Evolutionary conservation across 1,140 invertebrate species (phyloP), one percentile per base, ranked within the genome.

Genomic region (Danaus plexippus): DNA sequence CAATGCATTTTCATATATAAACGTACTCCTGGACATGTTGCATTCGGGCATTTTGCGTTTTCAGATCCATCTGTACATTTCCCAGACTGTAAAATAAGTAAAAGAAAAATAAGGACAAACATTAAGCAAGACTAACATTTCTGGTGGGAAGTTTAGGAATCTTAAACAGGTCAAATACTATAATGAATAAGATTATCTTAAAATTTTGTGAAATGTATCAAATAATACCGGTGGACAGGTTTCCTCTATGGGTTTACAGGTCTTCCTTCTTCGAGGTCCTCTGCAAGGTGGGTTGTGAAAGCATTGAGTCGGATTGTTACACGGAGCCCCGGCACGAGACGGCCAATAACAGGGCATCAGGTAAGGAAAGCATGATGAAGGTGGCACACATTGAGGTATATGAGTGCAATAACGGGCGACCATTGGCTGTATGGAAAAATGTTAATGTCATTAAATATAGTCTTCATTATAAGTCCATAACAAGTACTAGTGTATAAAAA

Each of bases 331-430:
- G 0, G 77, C 65, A 7, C 79, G 52, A 0, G 76, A 64, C 0
- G 80, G 83, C 80, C 80, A 84, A 66, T 63, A 85, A 52, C 82
- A 85, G 3, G 80, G 82, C 79, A 82, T 80, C 12, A 85, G 58
- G 56, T 79, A 82, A 0, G 82, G 82, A 45, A 80, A 85, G 54
- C 75, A 77, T 0, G 74, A 68, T 0, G 77, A 76, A 1, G 82
- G 80, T 0, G 80, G 80, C 0, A 75, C 40, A 54, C 82, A 85
- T 8, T 55, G 70, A 0, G 82, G 82, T 6, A 61, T 18, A 54
- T 85, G 82, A 51, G 72, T 66, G 61, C 82, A 85, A 10, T 72
- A 63, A 9, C 80, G 67, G 8, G 77, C 74, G 52, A 71, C 67
- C 52, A 76, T 22, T 9, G 82, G 82, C 82, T 82, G 59, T 11